These are phyloP conservation scores for Phylloscopus trochiloides DNA, from an alignment of 2,113 vertebrate genomes.

Conservation along the genomic window DNA sequence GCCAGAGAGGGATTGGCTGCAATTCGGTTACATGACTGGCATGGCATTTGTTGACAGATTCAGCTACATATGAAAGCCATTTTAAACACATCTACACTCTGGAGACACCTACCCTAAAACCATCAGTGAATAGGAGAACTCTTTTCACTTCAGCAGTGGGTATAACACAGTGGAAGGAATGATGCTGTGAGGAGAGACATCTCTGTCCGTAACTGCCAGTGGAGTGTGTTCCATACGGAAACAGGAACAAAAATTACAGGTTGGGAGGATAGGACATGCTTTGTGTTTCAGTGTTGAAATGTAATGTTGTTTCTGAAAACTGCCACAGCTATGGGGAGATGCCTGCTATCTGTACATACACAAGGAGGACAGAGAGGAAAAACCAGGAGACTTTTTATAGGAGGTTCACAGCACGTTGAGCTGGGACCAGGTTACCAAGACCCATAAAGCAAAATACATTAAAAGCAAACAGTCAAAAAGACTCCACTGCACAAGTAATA, in stretches of 20 bases:
- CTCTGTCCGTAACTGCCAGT: fast-evolving
- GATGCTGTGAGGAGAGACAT: background rate
- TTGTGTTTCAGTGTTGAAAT: background rate
- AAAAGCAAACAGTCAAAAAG: background rate
- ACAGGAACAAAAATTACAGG: background rate
- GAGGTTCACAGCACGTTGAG: background rate
- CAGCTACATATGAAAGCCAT: background rate
- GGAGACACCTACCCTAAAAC: background rate
- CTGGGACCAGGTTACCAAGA: background rate
- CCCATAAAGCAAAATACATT: background rate
- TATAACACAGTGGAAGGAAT: background rate
- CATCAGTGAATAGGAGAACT: background rate
- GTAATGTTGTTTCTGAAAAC: background rate
- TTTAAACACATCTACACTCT: background rate
- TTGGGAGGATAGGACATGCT: fast-evolving
- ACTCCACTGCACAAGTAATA: background rate
- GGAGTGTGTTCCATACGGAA: background rate
- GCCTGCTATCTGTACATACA: background rate
- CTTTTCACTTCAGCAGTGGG: background rate
- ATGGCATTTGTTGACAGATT: background rate
- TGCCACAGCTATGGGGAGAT: background rate
- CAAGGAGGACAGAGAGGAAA: background rate
- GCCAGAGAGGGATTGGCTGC: background rate
- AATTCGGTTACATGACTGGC: background rate
- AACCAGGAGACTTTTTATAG: background rate